phyloP scores from a whole-genome alignment of 2,113 vertebrate species.

The Pimephales promelas region DNA sequence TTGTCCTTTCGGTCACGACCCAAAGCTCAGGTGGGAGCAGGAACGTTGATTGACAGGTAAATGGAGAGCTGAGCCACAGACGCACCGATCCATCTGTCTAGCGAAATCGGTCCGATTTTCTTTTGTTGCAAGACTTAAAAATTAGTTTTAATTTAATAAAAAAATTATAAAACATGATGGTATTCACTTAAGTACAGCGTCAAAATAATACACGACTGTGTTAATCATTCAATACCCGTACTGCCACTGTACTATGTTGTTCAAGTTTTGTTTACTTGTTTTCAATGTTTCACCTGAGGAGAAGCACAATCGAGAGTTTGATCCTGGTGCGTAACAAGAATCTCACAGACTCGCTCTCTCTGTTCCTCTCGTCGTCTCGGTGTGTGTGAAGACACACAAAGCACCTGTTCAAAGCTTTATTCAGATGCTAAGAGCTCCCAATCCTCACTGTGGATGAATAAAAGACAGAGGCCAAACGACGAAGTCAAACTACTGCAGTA shows the following conservation, averaged over 20 bases:
- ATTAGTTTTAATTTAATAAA: neutral
- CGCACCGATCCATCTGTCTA: no score
- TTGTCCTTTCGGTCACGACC: no score
- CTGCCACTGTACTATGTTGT: neutral
- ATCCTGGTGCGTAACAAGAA: neutral
- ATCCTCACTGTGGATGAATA: slow-evolving; percentile 14
- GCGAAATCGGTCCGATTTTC: no score
- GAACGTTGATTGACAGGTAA: no score
- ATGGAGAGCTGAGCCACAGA: no score
- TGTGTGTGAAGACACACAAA: neutral
- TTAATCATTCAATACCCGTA: neutral
- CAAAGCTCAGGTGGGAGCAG: no score
- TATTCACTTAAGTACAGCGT: neutral
- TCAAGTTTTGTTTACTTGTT: neutral
- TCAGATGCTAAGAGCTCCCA: slow-evolving; percentile 9
- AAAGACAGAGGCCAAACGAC: slow-evolving; percentile 5
- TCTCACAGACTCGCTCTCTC: neutral
- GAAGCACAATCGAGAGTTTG: neutral
- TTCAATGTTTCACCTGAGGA: neutral
- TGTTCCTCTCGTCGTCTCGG: neutral
- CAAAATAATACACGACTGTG: neutral
- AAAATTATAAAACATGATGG: neutral
- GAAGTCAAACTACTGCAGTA: neutral
- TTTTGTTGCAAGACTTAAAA: neutral
- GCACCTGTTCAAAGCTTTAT: neutral